Conservation (phyloP, 2,888 invertebrate species). For the Agriopis leucophaearia region DNA sequence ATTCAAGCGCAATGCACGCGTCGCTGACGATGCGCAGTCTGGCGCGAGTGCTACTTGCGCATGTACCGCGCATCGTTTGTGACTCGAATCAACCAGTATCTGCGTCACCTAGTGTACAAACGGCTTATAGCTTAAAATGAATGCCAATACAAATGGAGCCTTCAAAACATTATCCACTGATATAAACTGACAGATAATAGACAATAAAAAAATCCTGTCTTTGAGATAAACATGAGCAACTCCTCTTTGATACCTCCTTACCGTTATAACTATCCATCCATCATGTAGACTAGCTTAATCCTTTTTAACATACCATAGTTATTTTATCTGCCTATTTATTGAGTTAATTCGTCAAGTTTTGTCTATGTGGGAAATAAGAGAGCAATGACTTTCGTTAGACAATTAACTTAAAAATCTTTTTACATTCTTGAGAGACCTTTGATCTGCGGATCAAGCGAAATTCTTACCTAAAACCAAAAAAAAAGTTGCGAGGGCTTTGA, state of each 20-base stretch:
- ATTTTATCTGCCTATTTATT: conserved; percentile 7
- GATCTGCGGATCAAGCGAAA: no score
- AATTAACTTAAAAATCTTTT: no score
- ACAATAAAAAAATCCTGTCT: conserved; percentile 46
- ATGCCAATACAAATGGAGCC: conserved; percentile 52
- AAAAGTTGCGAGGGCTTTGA: no score
- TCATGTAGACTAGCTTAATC: conserved; percentile 39
- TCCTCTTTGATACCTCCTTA: conserved; percentile 52
- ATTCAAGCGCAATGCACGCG: no score
- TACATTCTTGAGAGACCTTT: no score
- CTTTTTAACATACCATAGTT: conserved; percentile 22
- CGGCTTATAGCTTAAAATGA: conserved; percentile 63
- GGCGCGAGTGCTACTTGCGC: no score
- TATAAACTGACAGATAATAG: conserved; percentile 51
- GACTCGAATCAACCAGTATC: neutral
- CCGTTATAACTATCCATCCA: conserved; percentile 60
- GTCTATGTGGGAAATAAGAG: conserved; percentile 18
- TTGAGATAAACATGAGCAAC: conserved; percentile 42
- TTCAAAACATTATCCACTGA: conserved; percentile 64
- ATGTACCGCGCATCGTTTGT: no score
- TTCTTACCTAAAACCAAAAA: no score
- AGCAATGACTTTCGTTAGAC: conserved; percentile 9
- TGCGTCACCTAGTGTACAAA: neutral
- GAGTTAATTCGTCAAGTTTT: conserved; percentile 5
- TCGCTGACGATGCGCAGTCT: no score